A percentile compares a stretch with the other conserved stretches of the same genome.
phyloP scores from a whole-genome alignment of 2,113 vertebrate genomes.

The Mobula hypostoma region DNA sequence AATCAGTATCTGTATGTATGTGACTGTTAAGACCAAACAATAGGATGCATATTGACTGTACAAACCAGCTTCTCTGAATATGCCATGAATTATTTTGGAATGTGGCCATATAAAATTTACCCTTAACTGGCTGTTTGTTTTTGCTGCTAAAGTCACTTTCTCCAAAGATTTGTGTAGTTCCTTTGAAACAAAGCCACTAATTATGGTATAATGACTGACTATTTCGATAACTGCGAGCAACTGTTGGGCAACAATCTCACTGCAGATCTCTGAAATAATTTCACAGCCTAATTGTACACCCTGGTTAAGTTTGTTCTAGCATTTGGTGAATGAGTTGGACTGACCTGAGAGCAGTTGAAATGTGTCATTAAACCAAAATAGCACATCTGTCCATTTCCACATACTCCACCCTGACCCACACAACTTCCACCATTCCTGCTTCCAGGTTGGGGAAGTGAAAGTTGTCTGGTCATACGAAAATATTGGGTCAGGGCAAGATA shows the following conservation, averaged over 20 bases:
- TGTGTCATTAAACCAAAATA: too few species aligned
- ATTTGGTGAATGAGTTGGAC: not conserved
- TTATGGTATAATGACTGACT: not conserved
- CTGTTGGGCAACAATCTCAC: not conserved
- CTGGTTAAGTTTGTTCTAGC: not conserved
- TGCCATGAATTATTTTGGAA: not conserved
- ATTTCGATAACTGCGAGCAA: not conserved
- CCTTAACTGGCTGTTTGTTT: not conserved
- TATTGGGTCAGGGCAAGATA: not conserved
- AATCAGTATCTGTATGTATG: too few species aligned
- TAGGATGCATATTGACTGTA: not conserved
- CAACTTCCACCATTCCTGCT: too few species aligned
- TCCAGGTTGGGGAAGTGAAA: too few species aligned
- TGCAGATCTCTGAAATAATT: not conserved
- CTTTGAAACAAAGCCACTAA: not conserved
- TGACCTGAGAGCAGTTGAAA: too few species aligned
- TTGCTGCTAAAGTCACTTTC: not conserved
- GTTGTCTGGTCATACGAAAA: not conserved
- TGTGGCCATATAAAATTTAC: not conserved
- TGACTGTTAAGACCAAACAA: too few species aligned
- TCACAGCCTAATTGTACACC: not conserved
- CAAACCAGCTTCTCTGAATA: not conserved
- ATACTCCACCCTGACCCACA: too few species aligned
- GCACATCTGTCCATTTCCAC: too few species aligned
- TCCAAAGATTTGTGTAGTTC: not conserved